Base-by-base conservation (phyloP, 2,888 invertebrate genomes). In the Himalopsyche tibetana region DNA sequence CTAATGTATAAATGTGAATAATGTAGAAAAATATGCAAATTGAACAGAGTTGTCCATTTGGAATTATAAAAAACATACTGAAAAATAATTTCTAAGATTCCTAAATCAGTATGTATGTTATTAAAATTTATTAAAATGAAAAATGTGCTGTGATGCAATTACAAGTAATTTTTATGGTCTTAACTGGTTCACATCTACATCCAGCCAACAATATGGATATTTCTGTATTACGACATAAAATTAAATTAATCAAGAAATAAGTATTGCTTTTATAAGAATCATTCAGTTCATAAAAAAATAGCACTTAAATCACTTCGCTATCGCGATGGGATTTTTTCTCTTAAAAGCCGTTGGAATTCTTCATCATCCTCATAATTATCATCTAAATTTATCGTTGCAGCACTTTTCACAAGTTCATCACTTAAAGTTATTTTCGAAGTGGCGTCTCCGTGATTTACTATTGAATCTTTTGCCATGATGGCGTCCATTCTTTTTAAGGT, bases 391-490 rank as follows among this genome's bases (percentile, higher is more conserved):
- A 36, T 38, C 36, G 36, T 74, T 74, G 28, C 69, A 69, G 69
- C 74, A 74, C 74, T 74, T 74, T 74, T 74, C 5, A 74, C 74
- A 4, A 74, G 36, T 74, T 74, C 74, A 74, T 74, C 74, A 74
- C 74, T 74, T 38, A 74, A 74, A 36, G 36, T 15, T 36, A 74
- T 19, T 74, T 74, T 74, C 5, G 38, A 36, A 74, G 63, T 8
- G 19, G 1, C 38, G 28, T 19, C 74, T 15, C 38, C 74, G 11
- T 74, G 38, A 36, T 15, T 36, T 74, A 38, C 38, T 74, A 36
- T 74, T 15, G 36, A 74, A 38, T 74, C 74, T 36, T 74, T 74
- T 74, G 38, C 12, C 74, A 74, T 74, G 15, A 38, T 36, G 12
- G 74, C 36, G 38, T 74, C 74, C 15, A 74, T 74, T 74, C 12